Conservation (phyloP, 2,113 vertebrate species). For the Zosterops hypoxanthus region DNA sequence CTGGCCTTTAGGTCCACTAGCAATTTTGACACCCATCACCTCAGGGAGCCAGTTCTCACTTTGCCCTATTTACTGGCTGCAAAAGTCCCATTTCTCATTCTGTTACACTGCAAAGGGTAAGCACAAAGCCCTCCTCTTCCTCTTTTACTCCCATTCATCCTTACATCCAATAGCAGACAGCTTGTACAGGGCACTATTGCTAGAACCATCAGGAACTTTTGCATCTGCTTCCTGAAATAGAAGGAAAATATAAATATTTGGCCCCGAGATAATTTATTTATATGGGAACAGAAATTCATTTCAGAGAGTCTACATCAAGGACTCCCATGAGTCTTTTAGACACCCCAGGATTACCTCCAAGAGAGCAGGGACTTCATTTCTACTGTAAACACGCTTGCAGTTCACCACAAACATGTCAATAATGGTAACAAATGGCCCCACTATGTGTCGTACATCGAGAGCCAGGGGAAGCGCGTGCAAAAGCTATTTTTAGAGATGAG, state of each 20-base stretch:
- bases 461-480: not conserved
- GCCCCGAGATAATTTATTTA: conserved; percentile 29
- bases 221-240: conserved; percentile 1
- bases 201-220: conserved; percentile 1
- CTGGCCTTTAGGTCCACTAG: conserved; percentile 32
- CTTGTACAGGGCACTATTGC: not conserved
- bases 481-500: conserved; percentile 27
- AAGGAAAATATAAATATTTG: conserved; percentile 6
- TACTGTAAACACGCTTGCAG: not conserved
- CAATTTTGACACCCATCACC: conserved; percentile 26
- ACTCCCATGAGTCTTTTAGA: conserved; percentile 35
- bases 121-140: not conserved
- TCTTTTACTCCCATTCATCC: not conserved
- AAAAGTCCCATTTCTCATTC: conserved; percentile 12
- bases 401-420: conserved; percentile 44
- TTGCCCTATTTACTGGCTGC: not conserved
- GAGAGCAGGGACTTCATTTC: conserved; percentile 42
- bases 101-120: not conserved
- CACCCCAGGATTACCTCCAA: conserved; percentile 28
- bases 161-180: not conserved
- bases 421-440: conserved; percentile 44
- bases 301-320: conserved; percentile 24
- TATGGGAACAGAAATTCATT: not conserved
- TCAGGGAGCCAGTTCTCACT: not conserved
- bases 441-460: not conserved